Evolutionary conservation across 2,888 invertebrate species (phyloP).

Genomic region (Selenia dentaria): DNA sequence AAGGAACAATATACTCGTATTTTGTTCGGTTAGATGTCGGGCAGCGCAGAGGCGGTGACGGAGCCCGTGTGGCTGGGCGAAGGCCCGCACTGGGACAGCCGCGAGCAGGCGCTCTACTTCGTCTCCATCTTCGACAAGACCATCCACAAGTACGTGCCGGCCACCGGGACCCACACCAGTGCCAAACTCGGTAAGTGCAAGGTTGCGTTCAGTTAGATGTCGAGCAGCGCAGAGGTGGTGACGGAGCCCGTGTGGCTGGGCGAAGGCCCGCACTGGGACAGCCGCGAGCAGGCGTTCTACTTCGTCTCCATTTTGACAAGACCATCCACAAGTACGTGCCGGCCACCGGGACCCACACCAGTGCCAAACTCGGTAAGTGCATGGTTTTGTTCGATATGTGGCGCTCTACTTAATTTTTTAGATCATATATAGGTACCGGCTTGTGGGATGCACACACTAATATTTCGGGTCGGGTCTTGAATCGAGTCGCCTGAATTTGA

Average conservation of each 20-base stretch:
- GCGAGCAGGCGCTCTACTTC: slow-evolving; percentile 85
- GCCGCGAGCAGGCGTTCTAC: slow-evolving; percentile 84
- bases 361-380: slow-evolving; percentile 76
- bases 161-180: slow-evolving; percentile 71
- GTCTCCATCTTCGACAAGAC: slow-evolving; percentile 86
- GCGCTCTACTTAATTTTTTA: too few species aligned
- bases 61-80: slow-evolving; percentile 86
- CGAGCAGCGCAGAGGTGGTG: slow-evolving; percentile 67
- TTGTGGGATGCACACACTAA: too few species aligned
- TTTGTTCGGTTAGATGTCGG: slow-evolving; percentile 78
- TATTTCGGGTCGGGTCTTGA: too few species aligned
- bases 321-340: slow-evolving; percentile 81
- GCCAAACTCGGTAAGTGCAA: slow-evolving; percentile 80
- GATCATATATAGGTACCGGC: too few species aligned
- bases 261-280: slow-evolving; percentile 90
- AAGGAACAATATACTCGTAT: too few species aligned
- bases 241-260: slow-evolving; percentile 83
- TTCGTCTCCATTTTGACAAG: slow-evolving; percentile 87
- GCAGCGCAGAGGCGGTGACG: slow-evolving; percentile 69
- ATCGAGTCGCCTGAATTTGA: too few species aligned
- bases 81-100: slow-evolving; percentile 89
- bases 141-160: slow-evolving; percentile 79
- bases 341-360: slow-evolving; percentile 69
- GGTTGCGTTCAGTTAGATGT: slow-evolving; percentile 66
- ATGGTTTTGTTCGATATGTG: too few species aligned